Base-by-base conservation (phyloP, 1,140 invertebrate genomes). In the Anadara kagoshimensis region DNA sequence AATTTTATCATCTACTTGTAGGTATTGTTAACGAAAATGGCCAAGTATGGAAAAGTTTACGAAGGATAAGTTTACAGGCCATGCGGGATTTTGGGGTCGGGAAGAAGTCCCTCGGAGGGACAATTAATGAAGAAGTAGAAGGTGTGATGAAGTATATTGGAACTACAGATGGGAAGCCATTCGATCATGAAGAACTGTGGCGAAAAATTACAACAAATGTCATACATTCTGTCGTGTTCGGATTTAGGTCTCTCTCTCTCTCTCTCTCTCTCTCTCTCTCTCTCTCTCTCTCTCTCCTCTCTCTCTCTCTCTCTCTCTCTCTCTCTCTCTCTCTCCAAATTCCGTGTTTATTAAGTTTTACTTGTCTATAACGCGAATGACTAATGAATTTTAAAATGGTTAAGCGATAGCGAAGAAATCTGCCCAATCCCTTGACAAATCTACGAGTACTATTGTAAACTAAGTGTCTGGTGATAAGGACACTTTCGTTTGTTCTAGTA, bases 1-100 rank as follows among this genome's bases (percentile, higher is more conserved):
- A 47, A 29, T 26, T 74, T 36, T 26, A 18, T 61, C n/a, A n/a
- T n/a, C n/a, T n/a, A n/a, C n/a, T 22, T 53, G 5, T 26, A 79
- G 78, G 78, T 18, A 58, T 79, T 41, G 76, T 74, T 11, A 76
- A 79, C 64, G 74, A 79, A 63, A 79, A 74, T 53, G 80, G 80
- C 2, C 47, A 59, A 16, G 45, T 63, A 51, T 82, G 82, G 80
- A 78, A 82, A 54, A 68, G 65, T 4, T 61, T 84, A 86, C 91
- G 97, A 66, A 92, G 93, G 73, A 98, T 98, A 90, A 91, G 98
- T 18, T 95, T 98, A 81, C 93, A 95, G 74, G 94, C 95, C 68
- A 91, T 98, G 2, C 91, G 96, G 41, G 93, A 94, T 78, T 96
- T 98, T 77, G 97, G 97, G 12, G 96, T 88, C n/a, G 87, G 87